Percentiles rank a stretch among this genome's conserved stretches.
These are phyloP conservation scores for Sterrhoptilus dennistouni DNA, from an alignment of 2,113 vertebrate species.

Conservation along the genomic window DNA sequence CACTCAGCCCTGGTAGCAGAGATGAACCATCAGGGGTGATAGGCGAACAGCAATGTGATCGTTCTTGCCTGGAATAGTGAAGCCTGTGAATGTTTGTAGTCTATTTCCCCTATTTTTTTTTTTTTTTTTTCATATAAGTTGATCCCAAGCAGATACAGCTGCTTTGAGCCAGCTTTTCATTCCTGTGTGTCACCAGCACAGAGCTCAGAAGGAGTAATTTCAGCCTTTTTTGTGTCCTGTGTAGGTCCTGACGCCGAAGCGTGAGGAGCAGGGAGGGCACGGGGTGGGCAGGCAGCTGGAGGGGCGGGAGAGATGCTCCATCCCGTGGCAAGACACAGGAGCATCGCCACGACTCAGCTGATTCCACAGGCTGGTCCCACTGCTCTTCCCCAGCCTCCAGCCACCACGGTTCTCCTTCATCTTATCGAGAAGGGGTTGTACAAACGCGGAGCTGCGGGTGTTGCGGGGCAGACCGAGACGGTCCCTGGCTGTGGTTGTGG, in stretches of 20 bases:
- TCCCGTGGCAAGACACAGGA: rapidly evolving
- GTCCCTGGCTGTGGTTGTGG: rapidly evolving
- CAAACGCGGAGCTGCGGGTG: rapidly evolving
- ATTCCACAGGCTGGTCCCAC: background rate
- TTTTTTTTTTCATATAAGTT: background rate
- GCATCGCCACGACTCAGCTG: rapidly evolving
- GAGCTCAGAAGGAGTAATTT: background rate
- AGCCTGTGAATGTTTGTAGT: background rate
- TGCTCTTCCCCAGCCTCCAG: background rate
- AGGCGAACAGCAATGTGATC: background rate
- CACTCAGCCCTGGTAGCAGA: background rate
- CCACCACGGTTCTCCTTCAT: background rate
- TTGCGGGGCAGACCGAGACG: rapidly evolving
- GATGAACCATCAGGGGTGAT: background rate
- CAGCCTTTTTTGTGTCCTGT: background rate
- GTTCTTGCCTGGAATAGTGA: background rate
- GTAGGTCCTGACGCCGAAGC: background rate
- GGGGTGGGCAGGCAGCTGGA: background rate
- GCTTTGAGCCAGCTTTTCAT: background rate
- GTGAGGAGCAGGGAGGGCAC: background rate
- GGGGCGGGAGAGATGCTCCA: rapidly evolving
- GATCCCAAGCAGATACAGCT: background rate
- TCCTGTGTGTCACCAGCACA: background rate
- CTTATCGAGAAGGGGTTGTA: rapidly evolving
- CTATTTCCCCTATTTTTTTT: background rate